phyloP scores from a whole-genome alignment of 2,797 vertebrate genomes.

The Sebastolobus altivelis region DNA sequence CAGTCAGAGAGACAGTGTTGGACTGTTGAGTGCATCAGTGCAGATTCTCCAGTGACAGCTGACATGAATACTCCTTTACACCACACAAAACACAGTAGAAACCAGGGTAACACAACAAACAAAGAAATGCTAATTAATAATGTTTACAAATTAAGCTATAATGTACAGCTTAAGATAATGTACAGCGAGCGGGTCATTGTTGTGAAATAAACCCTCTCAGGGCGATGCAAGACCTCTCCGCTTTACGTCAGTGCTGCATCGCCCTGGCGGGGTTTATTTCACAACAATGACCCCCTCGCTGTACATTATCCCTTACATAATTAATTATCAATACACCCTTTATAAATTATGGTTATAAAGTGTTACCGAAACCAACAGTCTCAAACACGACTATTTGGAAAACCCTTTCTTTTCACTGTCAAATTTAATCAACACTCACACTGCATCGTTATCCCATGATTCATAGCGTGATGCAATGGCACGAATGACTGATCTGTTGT shows the following conservation, averaged over 20 bases:
- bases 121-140: too few species aligned
- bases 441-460: conserved; percentile 37
- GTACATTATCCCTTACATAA: too few species aligned
- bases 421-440: conserved; percentile 59
- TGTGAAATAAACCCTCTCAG: too few species aligned
- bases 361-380: conserved; percentile 3
- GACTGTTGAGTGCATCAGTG: conserved; percentile 11
- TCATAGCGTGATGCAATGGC: conserved; percentile 53
- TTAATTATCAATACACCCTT: too few species aligned
- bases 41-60: conserved; percentile 39
- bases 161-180: too few species aligned
- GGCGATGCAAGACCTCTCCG: rapidly evolving
- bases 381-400: conserved; percentile 14
- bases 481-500: conserved; percentile 50
- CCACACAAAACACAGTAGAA: conserved; percentile 18
- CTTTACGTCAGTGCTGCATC: too few species aligned
- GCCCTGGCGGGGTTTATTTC: too few species aligned
- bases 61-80: conserved; percentile 49
- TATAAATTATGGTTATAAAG: too few species aligned
- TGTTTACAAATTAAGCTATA: too few species aligned
- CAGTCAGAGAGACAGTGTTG: conserved; percentile 3
- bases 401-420: conserved; percentile 44
- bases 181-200: too few species aligned
- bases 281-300: too few species aligned
- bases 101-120: too few species aligned